Percentiles rank a stretch among this genome's conserved stretches.
Evolutionary conservation across 2,888 invertebrate genomes (phyloP).

Genomic region (Panopea generosa): DNA sequence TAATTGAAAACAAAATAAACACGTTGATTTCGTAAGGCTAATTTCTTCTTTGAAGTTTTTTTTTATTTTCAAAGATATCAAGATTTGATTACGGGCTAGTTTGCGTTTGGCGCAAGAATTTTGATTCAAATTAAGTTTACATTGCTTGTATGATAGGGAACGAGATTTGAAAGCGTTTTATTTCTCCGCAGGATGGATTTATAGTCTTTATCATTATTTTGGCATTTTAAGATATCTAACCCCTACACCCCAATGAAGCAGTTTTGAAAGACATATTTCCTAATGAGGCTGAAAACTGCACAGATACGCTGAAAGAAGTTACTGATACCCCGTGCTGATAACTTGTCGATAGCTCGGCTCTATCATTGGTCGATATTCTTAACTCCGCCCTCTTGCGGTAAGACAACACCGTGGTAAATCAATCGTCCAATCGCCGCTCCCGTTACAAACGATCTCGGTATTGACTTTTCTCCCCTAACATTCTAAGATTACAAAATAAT

Average conservation of each 20-base stretch:
- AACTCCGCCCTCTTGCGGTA: conserved; percentile 42
- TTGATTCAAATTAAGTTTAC: conserved; percentile 7
- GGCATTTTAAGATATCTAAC: conserved; percentile 53
- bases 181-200: conserved; percentile 18
- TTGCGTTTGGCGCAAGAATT: neutral
- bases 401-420: conserved; percentile 32
- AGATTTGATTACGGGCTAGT: conserved; percentile 4
- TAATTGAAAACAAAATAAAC: conserved; percentile 27
- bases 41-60: conserved; percentile 22
- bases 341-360: conserved; percentile 25
- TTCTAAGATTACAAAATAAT: conserved; percentile 60
- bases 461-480: conserved; percentile 10
- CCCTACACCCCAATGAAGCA: conserved; percentile 25
- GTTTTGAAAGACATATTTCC: conserved; percentile 23
- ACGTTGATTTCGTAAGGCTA: conserved; percentile 1
- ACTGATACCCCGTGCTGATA: conserved; percentile 32
- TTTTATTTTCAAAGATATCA: conserved; percentile 15
- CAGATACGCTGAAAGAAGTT: conserved; percentile 36
- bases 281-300: conserved; percentile 32
- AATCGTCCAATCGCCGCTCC: conserved; percentile 32
- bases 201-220: conserved; percentile 27
- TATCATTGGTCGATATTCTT: conserved; percentile 46
- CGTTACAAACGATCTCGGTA: conserved; percentile 42
- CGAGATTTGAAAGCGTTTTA: conserved; percentile 21
- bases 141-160: conserved; percentile 7